These are phyloP conservation scores for Melanotaenia nigrans DNA, from an alignment of 2,797 vertebrate species.

Conservation along the genomic window DNA sequence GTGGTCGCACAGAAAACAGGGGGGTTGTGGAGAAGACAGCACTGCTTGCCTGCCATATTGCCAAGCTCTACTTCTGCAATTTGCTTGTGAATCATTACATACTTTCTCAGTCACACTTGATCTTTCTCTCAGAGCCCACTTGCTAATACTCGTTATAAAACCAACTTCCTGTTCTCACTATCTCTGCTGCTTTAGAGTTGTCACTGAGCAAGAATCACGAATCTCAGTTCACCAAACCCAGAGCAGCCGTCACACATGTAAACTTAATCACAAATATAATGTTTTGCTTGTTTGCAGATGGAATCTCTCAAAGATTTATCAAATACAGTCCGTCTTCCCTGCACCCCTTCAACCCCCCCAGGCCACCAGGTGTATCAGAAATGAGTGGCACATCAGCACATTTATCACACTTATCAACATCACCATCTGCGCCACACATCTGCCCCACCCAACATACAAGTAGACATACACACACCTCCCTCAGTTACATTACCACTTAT, in stretches of 20 bases:
- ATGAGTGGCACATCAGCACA: constrained; percentile 74
- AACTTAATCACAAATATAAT: constrained; percentile 71
- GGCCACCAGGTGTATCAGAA: constrained; percentile 56
- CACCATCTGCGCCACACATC: constrained; percentile 55
- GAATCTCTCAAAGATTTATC: constrained; percentile 74
- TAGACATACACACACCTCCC: constrained; percentile 56
- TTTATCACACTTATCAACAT: constrained; percentile 70
- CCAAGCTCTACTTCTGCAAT: constrained; percentile 16
- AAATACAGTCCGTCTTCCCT: constrained; percentile 39
- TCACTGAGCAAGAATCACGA: constrained; percentile 43
- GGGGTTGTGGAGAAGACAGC: constrained; percentile 3
- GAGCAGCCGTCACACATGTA: constrained; percentile 59
- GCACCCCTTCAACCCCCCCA: not conserved
- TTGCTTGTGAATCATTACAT: constrained; percentile 21
- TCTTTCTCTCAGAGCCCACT: constrained; percentile 43
- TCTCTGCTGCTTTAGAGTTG: constrained; percentile 48
- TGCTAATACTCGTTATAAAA: constrained; percentile 37
- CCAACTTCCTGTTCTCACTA: constrained; percentile 19
- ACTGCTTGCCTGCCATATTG: not conserved
- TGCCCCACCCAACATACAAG: constrained; percentile 27
- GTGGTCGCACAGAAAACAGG: constrained; percentile 6
- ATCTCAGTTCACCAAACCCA: constrained; percentile 57
- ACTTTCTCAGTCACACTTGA: constrained; percentile 36
- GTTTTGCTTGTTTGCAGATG: constrained; percentile 75
- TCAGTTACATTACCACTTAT: constrained; percentile 78